Conservation (phyloP, 1,140 invertebrate genomes). For the Drosophila littoralis region DNA sequence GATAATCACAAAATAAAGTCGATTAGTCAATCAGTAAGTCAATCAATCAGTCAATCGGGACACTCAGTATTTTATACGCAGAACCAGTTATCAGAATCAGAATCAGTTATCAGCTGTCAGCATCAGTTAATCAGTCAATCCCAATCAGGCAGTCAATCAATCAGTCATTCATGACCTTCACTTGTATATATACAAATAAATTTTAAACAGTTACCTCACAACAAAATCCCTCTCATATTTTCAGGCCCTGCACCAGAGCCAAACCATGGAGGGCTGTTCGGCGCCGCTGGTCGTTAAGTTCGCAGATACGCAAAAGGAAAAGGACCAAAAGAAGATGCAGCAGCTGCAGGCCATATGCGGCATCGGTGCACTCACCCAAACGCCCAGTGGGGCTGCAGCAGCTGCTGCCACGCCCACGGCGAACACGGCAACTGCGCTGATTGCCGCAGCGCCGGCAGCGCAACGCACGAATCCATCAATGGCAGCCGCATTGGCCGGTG, state of each 20-base stretch:
- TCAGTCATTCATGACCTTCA: background rate
- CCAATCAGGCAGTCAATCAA: background rate
- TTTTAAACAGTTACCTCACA: background rate
- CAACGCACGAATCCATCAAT: constrained; percentile 62
- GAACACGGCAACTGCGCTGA: constrained; percentile 64
- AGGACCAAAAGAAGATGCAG: constrained; percentile 97
- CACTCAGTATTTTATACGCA: too few relatives aligned
- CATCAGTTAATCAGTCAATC: background rate
- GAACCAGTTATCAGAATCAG: too few relatives aligned
- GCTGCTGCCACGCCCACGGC: constrained; percentile 60
- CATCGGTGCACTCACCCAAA: constrained; percentile 85
- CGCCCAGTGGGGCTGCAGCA: constrained; percentile 61
- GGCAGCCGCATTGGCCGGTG: constrained; percentile 66
- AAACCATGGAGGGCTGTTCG: constrained; percentile 99
- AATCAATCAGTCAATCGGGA: background rate
- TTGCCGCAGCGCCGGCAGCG: constrained; percentile 57
- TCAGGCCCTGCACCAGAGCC: constrained; percentile 96
- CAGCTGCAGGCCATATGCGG: constrained; percentile 94
- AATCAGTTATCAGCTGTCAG: too few relatives aligned
- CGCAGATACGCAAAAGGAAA: constrained; percentile 99
- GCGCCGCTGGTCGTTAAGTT: constrained; percentile 99
- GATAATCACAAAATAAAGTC: too few relatives aligned
- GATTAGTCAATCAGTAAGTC: background rate
- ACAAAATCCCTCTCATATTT: constrained; percentile 2
- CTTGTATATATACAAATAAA: background rate